Conservation (phyloP, 2,888 invertebrate species). For the Microctonus brassicae region DNA sequence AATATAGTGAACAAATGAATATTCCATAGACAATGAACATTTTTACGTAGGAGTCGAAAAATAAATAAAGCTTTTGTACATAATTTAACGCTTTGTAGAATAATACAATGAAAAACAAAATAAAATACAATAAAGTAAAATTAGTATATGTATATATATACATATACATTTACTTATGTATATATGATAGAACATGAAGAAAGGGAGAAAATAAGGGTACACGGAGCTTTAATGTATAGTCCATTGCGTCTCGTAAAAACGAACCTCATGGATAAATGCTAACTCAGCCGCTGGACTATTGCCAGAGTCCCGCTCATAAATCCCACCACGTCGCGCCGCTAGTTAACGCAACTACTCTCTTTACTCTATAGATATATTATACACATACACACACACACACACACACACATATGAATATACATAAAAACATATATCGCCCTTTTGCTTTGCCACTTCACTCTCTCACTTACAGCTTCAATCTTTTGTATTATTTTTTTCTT, state of each 20-base stretch:
- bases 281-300: slow-evolving; percentile 56
- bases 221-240: slow-evolving; percentile 41
- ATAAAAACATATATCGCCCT: neutral
- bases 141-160: neutral
- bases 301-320: slow-evolving; percentile 62
- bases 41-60: slow-evolving; percentile 61
- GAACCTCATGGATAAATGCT: slow-evolving; percentile 57
- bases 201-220: neutral
- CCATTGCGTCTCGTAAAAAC: slow-evolving; percentile 54
- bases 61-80: slow-evolving; percentile 63
- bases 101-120: slow-evolving; percentile 51
- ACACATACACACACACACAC: slow-evolving; percentile 21
- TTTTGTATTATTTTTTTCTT: slow-evolving; percentile 20
- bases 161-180: too few relatives aligned
- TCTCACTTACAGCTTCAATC: neutral
- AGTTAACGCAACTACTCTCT: slow-evolving; percentile 51
- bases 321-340: slow-evolving; percentile 59
- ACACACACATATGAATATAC: neutral
- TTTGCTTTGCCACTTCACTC: slow-evolving; percentile 5
- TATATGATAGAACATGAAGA: too few relatives aligned
- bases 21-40: slow-evolving; percentile 39
- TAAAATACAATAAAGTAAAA: neutral
- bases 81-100: slow-evolving; percentile 66
- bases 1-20: too few relatives aligned
- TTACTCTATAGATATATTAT: too few relatives aligned